Conservation (phyloP, 2,113 vertebrate genomes). For the Mustela lutreola region DNA sequence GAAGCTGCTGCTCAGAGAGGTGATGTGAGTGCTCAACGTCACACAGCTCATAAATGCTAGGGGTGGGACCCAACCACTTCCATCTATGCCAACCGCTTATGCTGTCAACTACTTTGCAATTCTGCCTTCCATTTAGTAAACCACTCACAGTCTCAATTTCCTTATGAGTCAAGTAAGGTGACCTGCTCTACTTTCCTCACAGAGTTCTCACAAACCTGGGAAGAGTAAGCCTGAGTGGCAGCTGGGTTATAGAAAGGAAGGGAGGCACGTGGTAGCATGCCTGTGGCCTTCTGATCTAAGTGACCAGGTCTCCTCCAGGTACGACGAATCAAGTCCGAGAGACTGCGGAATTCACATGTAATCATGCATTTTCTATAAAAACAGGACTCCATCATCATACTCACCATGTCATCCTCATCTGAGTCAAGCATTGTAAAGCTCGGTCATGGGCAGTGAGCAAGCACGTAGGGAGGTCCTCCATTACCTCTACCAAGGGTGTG, state of each 20-base stretch:
- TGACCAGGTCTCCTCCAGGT: neutral
- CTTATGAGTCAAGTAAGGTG: constrained; percentile 22
- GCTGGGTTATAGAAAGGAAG: neutral
- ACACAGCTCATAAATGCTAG: neutral
- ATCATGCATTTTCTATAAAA: neutral
- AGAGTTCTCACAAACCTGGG: neutral
- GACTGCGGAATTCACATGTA: neutral
- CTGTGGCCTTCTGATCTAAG: neutral
- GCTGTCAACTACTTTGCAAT: neutral
- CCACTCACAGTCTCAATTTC: neutral
- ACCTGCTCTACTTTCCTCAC: neutral
- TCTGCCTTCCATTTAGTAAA: constrained; percentile 15
- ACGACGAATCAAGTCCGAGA: neutral
- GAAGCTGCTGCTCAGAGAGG: constrained; percentile 29
- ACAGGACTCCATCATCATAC: neutral
- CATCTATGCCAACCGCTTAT: neutral
- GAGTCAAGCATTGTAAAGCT: neutral
- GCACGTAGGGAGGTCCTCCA: neutral
- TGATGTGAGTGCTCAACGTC: neutral
- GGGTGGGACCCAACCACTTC: neutral
- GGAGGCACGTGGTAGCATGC: neutral
- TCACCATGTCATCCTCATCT: neutral
- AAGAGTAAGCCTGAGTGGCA: neutral
- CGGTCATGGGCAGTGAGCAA: neutral
- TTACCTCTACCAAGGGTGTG: neutral